These are phyloP conservation scores for Anguilla pacifica DNA, from an alignment of 2,797 vertebrate genomes.

Conservation along the genomic window DNA sequence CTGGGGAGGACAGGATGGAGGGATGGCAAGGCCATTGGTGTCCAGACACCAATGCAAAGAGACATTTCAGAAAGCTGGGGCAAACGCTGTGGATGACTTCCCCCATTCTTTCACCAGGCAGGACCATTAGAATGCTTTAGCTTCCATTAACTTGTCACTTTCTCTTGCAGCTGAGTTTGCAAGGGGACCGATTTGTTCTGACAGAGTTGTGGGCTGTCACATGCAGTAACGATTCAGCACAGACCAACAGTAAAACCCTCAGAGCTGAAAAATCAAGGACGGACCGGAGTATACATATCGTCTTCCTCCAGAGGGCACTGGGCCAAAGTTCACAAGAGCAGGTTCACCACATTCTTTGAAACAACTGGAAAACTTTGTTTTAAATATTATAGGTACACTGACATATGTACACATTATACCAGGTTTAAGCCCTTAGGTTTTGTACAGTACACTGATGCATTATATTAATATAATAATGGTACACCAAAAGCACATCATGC, in stretches of 20 bases:
- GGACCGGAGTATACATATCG: constrained; percentile 64
- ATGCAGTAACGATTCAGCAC: constrained; percentile 64
- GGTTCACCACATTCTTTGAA: constrained; percentile 60
- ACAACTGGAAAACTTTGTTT: no score
- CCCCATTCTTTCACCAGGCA: constrained; percentile 56
- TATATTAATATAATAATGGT: neutral
- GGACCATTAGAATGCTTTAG: constrained; percentile 71
- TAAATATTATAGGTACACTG: no score
- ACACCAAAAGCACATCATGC: neutral
- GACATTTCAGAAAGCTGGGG: constrained; percentile 56
- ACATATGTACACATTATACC: constrained; percentile 15
- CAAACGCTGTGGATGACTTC: constrained; percentile 51
- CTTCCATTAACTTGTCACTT: constrained; percentile 77
- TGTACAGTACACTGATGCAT: neutral
- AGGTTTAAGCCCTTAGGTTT: neutral
- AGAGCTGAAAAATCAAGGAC: constrained; percentile 65
- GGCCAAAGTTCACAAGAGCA: constrained; percentile 40
- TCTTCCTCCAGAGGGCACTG: constrained; percentile 51
- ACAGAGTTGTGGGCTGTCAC: constrained; percentile 70
- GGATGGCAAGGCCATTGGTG: constrained; percentile 28
- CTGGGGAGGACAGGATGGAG: constrained; percentile 22
- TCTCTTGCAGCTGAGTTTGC: constrained; percentile 58
- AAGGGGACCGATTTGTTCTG: constrained; percentile 67
- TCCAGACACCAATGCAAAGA: constrained; percentile 49
- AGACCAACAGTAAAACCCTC: constrained; percentile 65